These are phyloP conservation scores for Xyrauchen texanus DNA, from an alignment of 2,113 vertebrate species.

Conservation along the genomic window DNA sequence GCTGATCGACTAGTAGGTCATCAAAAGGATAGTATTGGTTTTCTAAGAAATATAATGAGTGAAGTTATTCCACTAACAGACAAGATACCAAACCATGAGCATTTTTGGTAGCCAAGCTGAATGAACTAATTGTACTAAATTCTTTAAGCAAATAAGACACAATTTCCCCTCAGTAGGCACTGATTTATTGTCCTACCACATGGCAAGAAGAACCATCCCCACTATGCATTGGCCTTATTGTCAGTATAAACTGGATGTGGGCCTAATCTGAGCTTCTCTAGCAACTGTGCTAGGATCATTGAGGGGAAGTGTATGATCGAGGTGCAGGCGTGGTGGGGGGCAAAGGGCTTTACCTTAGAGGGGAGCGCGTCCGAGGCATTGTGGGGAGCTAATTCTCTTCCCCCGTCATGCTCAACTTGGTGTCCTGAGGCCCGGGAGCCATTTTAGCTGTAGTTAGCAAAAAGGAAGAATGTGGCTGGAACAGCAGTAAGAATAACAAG, in stretches of 20 bases:
- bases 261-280: conserved; percentile 40
- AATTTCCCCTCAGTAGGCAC: background rate
- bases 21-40: no score
- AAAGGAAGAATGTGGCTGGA: conserved; percentile 83
- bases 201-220: background rate
- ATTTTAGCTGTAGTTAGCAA: conserved; percentile 83
- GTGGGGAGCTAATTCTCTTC: conserved; percentile 77
- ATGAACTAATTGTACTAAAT: background rate
- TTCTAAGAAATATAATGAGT: no score
- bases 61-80: no score
- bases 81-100: background rate
- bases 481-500: conserved; percentile 76
- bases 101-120: background rate
- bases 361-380: conserved; percentile 77
- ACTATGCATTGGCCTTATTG: background rate
- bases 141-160: background rate
- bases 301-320: conserved; percentile 52
- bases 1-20: no score
- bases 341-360: conserved; percentile 74
- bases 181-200: no score
- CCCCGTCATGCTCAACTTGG: conserved; percentile 77
- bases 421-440: conserved; percentile 79
- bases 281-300: conserved; percentile 44
- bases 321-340: conserved; percentile 58
- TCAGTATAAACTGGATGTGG: conserved; percentile 18